A percentile compares a stretch with the other conserved stretches of the same genome.
Conservation (phyloP, 2,113 vertebrate genomes). For the Scomber colias region DNA sequence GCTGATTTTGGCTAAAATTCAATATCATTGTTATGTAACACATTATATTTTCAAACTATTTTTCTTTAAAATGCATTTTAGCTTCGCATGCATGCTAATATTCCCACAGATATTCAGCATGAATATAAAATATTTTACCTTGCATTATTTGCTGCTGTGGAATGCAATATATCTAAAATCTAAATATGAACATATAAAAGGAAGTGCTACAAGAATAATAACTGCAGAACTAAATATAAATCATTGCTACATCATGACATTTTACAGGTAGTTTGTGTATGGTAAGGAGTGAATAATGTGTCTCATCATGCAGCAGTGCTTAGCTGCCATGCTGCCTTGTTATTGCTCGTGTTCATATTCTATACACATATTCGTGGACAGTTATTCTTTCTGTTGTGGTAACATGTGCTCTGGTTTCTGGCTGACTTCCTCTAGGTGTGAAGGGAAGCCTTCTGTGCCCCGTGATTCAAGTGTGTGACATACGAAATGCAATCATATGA, state of each 20-base stretch:
- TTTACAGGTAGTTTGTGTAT: slow-evolving; percentile 20
- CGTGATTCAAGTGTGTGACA: slow-evolving; percentile 69
- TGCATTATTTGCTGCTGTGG: neutral
- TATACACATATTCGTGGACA: slow-evolving; percentile 35
- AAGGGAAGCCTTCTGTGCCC: slow-evolving; percentile 66
- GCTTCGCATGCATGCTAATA: neutral
- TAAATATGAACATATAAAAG: neutral
- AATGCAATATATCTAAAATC: neutral
- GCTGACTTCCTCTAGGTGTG: slow-evolving; percentile 70
- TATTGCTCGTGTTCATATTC: slow-evolving; percentile 44
- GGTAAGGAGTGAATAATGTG: slow-evolving; percentile 14
- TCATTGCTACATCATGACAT: slow-evolving; percentile 1
- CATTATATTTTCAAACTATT: neutral
- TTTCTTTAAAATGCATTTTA: neutral
- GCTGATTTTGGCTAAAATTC: neutral
- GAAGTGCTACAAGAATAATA: neutral
- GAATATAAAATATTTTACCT: neutral
- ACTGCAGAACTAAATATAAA: neutral
- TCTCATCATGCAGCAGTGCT: slow-evolving; percentile 20
- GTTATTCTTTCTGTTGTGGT: slow-evolving; percentile 50
- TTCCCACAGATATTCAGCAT: neutral
- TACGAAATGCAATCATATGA: slow-evolving; percentile 72
- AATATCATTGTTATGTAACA: neutral
- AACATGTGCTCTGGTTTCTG: slow-evolving; percentile 60
- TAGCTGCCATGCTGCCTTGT: slow-evolving; percentile 44